Evolutionary conservation across 2,113 vertebrate genomes (phyloP), one percentile per base, ranked within the genome.

Genomic region (Gadus chalcogrammus): DNA sequence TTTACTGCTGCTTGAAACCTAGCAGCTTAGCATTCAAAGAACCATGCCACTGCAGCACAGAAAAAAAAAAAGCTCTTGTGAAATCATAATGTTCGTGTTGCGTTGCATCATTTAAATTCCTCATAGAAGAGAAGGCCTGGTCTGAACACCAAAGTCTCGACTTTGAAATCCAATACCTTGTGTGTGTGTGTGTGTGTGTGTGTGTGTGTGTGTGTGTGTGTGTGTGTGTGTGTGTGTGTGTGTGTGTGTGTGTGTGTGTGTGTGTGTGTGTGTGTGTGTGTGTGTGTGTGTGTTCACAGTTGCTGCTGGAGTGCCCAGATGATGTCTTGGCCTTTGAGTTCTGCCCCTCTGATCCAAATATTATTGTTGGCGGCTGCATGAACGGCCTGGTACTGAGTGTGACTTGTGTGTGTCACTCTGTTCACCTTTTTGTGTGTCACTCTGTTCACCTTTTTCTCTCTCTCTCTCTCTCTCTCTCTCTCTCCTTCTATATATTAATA

Each of bases 301-400:
- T 99, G 85, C 88, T 96, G 76, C 83, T 99, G 83, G 93, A 95
- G 77, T 92, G 92, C 82, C 95, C 95, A 60, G 93, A 93, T 42
- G 94, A 97, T 16, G 90, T 98, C 86, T 90, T 84, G 81, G 91
- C 93, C 84, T 99, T 99, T 85, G 79, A 94, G 77, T 98, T 99
- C 89, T 95, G 90, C 85, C 95, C 95, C 0, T 92, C 88, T 3
- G 88, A 99, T 86, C 92, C 97, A 70, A 95, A 94, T 78, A 92
- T 98, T 84, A 94, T 99, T 65, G 95, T 91, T 84, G 97, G 94
- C 60, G 95, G 97, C 76, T 97, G 95, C 78, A 82, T 90, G 5
- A 95, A 95, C 61, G 97, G 96, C 70, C 95, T 99, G 96, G 97
- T 98, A 86, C 48, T 79, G 62, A 73, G 24, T 48, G n/a, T 69